Conservation (phyloP, 2,888 invertebrate species). For the Ashinkailepas kermadecensis region DNA sequence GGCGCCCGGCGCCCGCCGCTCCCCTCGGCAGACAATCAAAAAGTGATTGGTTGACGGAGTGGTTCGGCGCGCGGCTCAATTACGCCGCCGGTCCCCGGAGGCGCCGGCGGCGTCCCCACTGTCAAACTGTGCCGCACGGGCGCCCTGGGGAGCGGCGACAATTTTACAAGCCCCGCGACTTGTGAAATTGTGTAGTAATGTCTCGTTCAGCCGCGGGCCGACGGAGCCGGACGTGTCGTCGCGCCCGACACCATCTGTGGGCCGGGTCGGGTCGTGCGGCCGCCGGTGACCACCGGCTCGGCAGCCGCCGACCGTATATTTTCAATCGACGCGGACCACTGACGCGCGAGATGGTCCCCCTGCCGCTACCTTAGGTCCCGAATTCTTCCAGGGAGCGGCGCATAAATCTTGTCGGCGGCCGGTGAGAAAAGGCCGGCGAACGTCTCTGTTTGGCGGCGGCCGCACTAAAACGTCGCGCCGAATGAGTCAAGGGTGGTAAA, state of each 20-base stretch:
- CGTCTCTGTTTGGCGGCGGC: background rate
- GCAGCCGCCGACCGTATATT: background rate
- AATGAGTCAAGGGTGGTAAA: constrained; percentile 18
- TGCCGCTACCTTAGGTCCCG: constrained; percentile 1
- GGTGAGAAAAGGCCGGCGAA: background rate
- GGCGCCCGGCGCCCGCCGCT: background rate
- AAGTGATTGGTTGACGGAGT: constrained; percentile 10
- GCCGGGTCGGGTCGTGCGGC: background rate
- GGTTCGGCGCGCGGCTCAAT: background rate
- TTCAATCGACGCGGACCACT: background rate
- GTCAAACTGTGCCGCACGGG: background rate
- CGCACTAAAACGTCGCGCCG: constrained; percentile 1
- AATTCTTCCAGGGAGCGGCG: constrained; percentile 8
- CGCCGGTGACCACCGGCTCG: background rate
- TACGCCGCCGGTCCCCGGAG: background rate
- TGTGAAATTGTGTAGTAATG: background rate
- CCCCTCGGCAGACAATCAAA: constrained; percentile 7
- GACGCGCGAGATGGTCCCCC: constrained; percentile 9
- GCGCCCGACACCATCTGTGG: background rate
- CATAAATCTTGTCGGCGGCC: background rate
- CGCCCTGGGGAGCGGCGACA: background rate
- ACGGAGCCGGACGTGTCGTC: background rate
- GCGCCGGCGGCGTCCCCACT: background rate
- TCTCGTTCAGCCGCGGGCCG: background rate
- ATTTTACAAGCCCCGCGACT: background rate